Evolutionary conservation across 2,113 vertebrate species (phyloP).

Genomic region (Ictalurus furcatus): DNA sequence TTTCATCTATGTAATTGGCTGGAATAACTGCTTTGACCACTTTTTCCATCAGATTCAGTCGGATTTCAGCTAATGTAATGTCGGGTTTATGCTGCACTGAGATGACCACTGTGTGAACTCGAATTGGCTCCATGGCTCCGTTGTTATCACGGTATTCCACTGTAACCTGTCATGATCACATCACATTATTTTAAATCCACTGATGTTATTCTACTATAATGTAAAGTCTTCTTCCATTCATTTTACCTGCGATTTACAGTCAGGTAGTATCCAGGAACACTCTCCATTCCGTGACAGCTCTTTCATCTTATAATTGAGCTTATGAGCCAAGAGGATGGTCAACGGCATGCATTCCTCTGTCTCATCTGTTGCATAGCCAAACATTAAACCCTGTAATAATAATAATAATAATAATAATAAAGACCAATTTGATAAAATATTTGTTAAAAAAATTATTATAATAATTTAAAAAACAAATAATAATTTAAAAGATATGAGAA

Average conservation of each 20-base stretch:
- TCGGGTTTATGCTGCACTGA: slow-evolving; percentile 71
- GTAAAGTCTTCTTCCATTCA: not conserved
- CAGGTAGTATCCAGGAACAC: slow-evolving; percentile 73
- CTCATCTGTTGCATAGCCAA: slow-evolving; percentile 77
- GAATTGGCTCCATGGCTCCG: slow-evolving; percentile 72
- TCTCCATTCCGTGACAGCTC: slow-evolving; percentile 65
- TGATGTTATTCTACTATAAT: not conserved
- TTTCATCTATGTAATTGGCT: slow-evolving; percentile 68
- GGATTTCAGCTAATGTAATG: slow-evolving; percentile 67
- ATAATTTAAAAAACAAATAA: not conserved
- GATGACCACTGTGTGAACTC: slow-evolving; percentile 74
- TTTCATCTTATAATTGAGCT: slow-evolving; percentile 70
- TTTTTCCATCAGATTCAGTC: slow-evolving; percentile 68
- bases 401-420: not conserved
- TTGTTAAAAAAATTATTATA: not conserved
- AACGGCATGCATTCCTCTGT: slow-evolving; percentile 76
- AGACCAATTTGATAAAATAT: not conserved
- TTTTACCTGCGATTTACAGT: slow-evolving; percentile 74
- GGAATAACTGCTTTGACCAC: slow-evolving; percentile 71
- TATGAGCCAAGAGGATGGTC: slow-evolving; percentile 72
- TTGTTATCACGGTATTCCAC: slow-evolving; percentile 72
- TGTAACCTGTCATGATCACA: slow-evolving; percentile 61
- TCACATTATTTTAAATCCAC: not conserved
- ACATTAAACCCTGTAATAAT: slow-evolving; percentile 72
- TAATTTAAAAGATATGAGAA: not conserved